phyloP scores from a whole-genome alignment of 2,888 invertebrate species.

The Aspidiotus rigidus region DNA sequence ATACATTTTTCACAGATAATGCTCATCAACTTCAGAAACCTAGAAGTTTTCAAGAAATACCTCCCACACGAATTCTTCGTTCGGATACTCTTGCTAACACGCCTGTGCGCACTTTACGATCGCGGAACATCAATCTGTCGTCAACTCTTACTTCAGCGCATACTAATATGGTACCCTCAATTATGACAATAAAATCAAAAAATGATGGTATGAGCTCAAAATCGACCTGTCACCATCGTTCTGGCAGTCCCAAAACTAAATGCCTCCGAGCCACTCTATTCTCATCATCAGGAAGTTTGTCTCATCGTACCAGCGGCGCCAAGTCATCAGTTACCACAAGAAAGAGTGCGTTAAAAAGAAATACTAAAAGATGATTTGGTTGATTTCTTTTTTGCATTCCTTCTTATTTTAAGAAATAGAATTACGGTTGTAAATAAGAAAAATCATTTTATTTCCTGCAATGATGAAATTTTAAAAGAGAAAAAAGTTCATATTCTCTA shows the following conservation, averaged over 20 bases:
- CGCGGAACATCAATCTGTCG: slow-evolving; percentile 43
- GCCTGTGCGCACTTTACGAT: slow-evolving; percentile 44
- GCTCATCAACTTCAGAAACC: slow-evolving; percentile 2
- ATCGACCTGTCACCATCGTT: slow-evolving; percentile 11
- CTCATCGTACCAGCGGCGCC: neutral
- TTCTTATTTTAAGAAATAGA: no score
- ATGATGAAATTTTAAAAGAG: no score
- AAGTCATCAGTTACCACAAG: slow-evolving; percentile 28
- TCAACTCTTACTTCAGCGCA: neutral
- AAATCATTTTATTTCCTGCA: no score
- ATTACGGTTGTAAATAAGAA: no score
- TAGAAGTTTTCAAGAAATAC: slow-evolving; percentile 11
- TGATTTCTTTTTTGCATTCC: neutral
- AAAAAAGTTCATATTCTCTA: no score
- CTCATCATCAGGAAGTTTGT: neutral
- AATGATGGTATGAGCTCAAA: slow-evolving; percentile 24
- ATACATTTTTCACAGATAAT: slow-evolving; percentile 12
- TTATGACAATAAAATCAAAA: slow-evolving; percentile 21
- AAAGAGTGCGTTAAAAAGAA: slow-evolving; percentile 25
- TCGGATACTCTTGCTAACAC: slow-evolving; percentile 45
- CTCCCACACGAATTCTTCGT: slow-evolving; percentile 39
- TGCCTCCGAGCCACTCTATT: slow-evolving; percentile 17
- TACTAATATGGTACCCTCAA: neutral
- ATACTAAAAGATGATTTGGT: slow-evolving; percentile 14
- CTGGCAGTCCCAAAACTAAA: slow-evolving; percentile 20